A percentile compares a stretch with the other conserved stretches of the same genome.
Conservation (phyloP, 2,888 invertebrate species). For the Carabus problematicus region DNA sequence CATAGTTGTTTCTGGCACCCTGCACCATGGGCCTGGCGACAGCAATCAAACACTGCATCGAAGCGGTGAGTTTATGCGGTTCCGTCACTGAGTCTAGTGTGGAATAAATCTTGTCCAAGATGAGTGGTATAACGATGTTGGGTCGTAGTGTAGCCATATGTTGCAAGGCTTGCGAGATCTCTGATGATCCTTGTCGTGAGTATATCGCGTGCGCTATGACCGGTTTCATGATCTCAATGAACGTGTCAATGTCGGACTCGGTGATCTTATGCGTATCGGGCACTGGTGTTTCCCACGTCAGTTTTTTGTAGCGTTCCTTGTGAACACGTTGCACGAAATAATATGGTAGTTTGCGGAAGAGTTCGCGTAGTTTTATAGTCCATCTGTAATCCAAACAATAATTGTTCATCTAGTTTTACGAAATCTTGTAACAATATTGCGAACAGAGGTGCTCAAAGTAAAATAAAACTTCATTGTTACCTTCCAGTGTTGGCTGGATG, state of each 20-base stretch:
- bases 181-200: constrained; percentile 69
- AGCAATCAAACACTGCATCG: constrained; percentile 74
- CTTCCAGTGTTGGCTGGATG: constrained; percentile 87
- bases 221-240: constrained; percentile 78
- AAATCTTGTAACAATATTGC: no score
- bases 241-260: constrained; percentile 80
- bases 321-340: constrained; percentile 68
- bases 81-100: constrained; percentile 87
- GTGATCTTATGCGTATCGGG: constrained; percentile 75
- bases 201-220: constrained; percentile 81
- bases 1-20: constrained; percentile 65
- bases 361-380: constrained; percentile 71
- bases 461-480: constrained; percentile 46
- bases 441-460: no score
- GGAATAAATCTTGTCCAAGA: constrained; percentile 80
- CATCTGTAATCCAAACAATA: constrained; percentile 64
- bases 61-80: constrained; percentile 81
- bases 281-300: constrained; percentile 72
- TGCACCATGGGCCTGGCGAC: constrained; percentile 64
- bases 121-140: constrained; percentile 80
- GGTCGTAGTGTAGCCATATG: constrained; percentile 82
- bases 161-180: constrained; percentile 73
- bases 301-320: constrained; percentile 70
- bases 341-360: constrained; percentile 72
- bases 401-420: neutral